Evolutionary conservation across 1,140 invertebrate genomes (phyloP), one percentile per base, ranked within the genome.

Genomic region (Cecropterus lyciades): DNA sequence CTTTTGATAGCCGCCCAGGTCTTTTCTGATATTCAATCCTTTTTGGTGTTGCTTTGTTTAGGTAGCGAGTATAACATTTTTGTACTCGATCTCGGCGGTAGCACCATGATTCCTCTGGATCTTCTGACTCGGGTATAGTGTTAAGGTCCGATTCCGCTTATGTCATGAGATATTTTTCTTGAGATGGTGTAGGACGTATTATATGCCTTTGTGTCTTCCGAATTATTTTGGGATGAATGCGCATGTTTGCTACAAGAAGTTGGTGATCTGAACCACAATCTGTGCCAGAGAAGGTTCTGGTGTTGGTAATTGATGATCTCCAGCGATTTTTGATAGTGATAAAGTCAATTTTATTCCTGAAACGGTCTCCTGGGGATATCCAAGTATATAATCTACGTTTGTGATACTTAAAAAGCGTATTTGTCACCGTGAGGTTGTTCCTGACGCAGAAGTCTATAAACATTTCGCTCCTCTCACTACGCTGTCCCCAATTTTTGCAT

Each of bases 391-490:
- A n/a, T n/a, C n/a, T n/a, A n/a, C n/a, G n/a, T n/a, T n/a, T n/a
- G n/a, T n/a, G n/a, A n/a, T n/a, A n/a, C n/a, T n/a, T n/a, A n/a
- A n/a, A n/a, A n/a, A n/a, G n/a, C n/a, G n/a, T n/a, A n/a, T n/a
- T n/a, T n/a, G n/a, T n/a, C n/a, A n/a, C n/a, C n/a, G n/a, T n/a
- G n/a, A n/a, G n/a, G n/a, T n/a, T n/a, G n/a, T n/a, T n/a, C n/a
- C n/a, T n/a, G n/a, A n/a, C n/a, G n/a, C n/a, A n/a, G n/a, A n/a
- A n/a, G n/a, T n/a, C n/a, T n/a, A n/a, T n/a, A n/a, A 71, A 49
- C 14, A 27, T 64, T 24, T 70, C 53, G 0, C 64, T 49, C 14
- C 72, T 67, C 7, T 68, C 59, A 56, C 67, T 73, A 13, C 65
- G 30, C 1, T 20, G 27, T 4, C 69, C 69, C 68, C 68, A 5